phyloP scores from a whole-genome alignment of 2,888 invertebrate genomes.

The Eristalis arbustorum region DNA sequence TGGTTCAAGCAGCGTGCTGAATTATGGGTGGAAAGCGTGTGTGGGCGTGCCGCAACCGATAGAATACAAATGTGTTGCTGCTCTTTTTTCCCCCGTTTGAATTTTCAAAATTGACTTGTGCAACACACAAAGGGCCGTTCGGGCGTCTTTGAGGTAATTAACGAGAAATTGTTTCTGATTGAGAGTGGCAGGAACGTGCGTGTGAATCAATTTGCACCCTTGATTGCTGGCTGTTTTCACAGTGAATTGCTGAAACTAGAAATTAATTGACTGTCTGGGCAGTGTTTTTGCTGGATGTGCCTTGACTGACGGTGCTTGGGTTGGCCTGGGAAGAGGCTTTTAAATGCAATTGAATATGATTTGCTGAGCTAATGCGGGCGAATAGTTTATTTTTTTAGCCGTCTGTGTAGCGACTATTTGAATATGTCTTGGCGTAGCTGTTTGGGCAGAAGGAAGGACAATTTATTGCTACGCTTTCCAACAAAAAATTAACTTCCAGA shows the following conservation, averaged over 20 bases:
- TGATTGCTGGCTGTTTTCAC: not conserved
- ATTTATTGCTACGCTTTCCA: too few species aligned
- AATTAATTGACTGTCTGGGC: too few species aligned
- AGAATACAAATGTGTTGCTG: conserved; percentile 39
- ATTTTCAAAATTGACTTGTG: not conserved
- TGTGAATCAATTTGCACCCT: not conserved
- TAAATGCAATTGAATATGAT: too few species aligned
- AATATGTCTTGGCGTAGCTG: too few species aligned
- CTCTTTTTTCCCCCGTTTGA: conserved; percentile 6
- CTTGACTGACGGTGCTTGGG: too few species aligned
- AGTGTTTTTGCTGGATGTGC: too few species aligned
- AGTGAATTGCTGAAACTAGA: not conserved
- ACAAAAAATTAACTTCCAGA: too few species aligned
- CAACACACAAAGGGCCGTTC: not conserved
- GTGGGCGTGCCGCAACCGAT: conserved; percentile 50
- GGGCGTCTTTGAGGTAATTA: conserved; percentile 17
- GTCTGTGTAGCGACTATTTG: too few species aligned
- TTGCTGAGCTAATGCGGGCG: too few species aligned
- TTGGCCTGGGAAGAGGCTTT: too few species aligned
- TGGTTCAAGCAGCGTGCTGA: conserved; percentile 54
- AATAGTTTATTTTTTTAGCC: too few species aligned
- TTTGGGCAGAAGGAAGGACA: too few species aligned
- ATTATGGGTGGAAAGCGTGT: conserved; percentile 47
- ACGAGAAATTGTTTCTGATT: conserved; percentile 25
- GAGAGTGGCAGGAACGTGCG: not conserved